phyloP scores from a whole-genome alignment of 2,113 vertebrate genomes.

The Cyanoramphus novaezelandiae region DNA sequence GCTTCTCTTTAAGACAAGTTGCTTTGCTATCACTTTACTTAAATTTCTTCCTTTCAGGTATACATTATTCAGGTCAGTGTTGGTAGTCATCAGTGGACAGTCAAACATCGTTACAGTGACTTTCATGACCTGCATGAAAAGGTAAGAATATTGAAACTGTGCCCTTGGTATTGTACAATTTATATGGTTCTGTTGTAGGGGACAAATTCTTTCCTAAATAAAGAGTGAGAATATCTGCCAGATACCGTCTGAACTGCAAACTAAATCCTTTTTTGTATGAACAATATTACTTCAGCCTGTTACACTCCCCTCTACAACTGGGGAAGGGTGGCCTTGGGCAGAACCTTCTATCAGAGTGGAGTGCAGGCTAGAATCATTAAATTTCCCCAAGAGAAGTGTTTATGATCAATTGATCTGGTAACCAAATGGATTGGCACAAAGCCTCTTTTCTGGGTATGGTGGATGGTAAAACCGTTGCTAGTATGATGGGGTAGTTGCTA shows the following conservation, averaged over 20 bases:
- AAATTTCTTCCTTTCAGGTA: slow-evolving; percentile 78
- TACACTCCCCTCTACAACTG: background rate
- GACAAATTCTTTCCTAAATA: background rate
- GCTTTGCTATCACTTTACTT: background rate
- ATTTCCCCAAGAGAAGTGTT: background rate
- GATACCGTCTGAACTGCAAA: background rate
- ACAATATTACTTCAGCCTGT: background rate
- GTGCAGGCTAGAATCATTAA: background rate
- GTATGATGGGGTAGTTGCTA: background rate
- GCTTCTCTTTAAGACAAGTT: background rate
- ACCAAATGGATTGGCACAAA: background rate
- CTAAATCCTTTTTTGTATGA: background rate
- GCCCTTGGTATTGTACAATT: background rate
- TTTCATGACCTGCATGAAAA: slow-evolving; percentile 97
- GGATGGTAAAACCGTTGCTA: background rate
- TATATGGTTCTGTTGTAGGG: background rate
- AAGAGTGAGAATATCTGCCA: background rate
- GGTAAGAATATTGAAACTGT: slow-evolving; percentile 69
- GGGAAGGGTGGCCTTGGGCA: background rate
- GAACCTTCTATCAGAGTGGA: background rate
- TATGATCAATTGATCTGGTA: background rate
- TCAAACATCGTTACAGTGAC: slow-evolving; percentile 97
- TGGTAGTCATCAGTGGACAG: slow-evolving; percentile 88
- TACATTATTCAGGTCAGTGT: slow-evolving; percentile 92
- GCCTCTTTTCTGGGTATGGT: background rate